Percentiles rank a stretch among this genome's conserved stretches.
These are phyloP conservation scores for Cervus canadensis DNA, from an alignment of 2,113 vertebrate species.

Conservation along the genomic window DNA sequence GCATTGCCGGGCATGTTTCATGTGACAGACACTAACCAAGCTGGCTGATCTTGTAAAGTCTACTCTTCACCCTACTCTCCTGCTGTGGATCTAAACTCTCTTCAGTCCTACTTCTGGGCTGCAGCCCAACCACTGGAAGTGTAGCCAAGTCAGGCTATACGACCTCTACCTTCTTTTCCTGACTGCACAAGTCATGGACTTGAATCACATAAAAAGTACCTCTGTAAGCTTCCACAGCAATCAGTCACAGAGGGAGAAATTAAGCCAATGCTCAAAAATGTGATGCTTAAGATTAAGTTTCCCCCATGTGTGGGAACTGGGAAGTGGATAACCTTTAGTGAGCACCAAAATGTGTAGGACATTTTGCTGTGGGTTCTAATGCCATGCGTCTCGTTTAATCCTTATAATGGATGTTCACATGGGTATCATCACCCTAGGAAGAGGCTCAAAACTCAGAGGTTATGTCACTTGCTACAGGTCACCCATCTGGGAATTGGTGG, in stretches of 20 bases:
- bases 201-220: not conserved
- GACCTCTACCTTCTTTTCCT: not conserved
- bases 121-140: not conserved
- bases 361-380: not conserved
- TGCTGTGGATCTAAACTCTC: not conserved
- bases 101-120: not conserved
- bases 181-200: not conserved
- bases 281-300: not conserved
- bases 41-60: not conserved
- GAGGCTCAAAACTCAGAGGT: not conserved
- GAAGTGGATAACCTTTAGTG: not conserved
- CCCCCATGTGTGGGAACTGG: too few relatives aligned
- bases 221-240: not conserved
- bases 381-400: not conserved
- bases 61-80: not conserved
- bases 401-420: not conserved
- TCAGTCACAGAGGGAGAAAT: not conserved
- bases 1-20: not conserved
- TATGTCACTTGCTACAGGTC: not conserved
- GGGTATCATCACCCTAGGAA: not conserved
- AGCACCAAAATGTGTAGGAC: not conserved
- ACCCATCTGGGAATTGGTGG: not conserved
- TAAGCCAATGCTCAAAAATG: not conserved
- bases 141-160: not conserved
- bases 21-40: not conserved